phyloP scores from a whole-genome alignment of 2,113 vertebrate genomes.

The Oncorhynchus kisutch region DNA sequence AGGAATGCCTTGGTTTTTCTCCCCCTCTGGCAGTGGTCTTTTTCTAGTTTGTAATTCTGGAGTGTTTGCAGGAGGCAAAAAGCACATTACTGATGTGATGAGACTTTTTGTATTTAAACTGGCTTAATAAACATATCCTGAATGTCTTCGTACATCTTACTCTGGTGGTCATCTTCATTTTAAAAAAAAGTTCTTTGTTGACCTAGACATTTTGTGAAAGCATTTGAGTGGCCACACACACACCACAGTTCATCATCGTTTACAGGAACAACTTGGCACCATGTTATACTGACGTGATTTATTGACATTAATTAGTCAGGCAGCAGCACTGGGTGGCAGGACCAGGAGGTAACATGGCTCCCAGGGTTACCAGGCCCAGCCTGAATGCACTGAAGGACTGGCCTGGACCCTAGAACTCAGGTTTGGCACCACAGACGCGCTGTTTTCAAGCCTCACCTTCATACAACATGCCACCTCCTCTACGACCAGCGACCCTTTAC shows the following conservation, averaged over 20 bases:
- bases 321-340: slow-evolving; percentile 41
- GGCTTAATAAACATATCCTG: slow-evolving; percentile 81
- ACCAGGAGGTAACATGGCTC: slow-evolving; percentile 31
- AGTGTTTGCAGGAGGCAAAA: slow-evolving; percentile 65
- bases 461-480: slow-evolving; percentile 70
- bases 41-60: slow-evolving; percentile 63
- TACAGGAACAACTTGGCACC: background rate
- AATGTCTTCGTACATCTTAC: slow-evolving; percentile 64
- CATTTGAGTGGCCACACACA: too few species aligned
- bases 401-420: slow-evolving; percentile 63
- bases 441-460: slow-evolving; percentile 89
- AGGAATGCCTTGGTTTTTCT: slow-evolving; percentile 62
- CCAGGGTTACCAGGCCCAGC: slow-evolving; percentile 58
- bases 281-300: slow-evolving; percentile 45
- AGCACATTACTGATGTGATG: slow-evolving; percentile 72
- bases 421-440: slow-evolving; percentile 72
- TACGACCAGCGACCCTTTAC: slow-evolving; percentile 27
- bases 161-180: too few species aligned
- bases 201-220: background rate
- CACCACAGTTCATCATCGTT: background rate
- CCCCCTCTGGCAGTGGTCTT: slow-evolving; percentile 65
- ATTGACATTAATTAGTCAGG: slow-evolving; percentile 51
- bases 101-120: slow-evolving; percentile 80
- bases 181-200: background rate
- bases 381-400: slow-evolving; percentile 91